Evolutionary conservation across 2,113 vertebrate genomes (phyloP).

Genomic region (Heliornis fulica): DNA sequence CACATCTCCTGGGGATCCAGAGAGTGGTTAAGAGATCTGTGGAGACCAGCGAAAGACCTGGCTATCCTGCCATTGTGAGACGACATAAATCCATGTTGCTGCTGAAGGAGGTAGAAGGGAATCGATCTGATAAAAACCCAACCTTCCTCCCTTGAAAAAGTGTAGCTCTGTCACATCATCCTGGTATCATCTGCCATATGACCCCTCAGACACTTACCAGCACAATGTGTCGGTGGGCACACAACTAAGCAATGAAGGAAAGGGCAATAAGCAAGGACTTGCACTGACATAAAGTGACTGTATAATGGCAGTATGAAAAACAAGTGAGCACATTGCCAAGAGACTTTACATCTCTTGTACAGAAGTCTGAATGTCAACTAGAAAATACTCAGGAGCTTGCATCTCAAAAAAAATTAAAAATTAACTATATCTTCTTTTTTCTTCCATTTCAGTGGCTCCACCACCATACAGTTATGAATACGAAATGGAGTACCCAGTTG

Average conservation of each 20-base stretch:
- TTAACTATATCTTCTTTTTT: neutral
- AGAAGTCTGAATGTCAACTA: neutral
- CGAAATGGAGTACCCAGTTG: conserved; percentile 81
- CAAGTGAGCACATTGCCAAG: neutral
- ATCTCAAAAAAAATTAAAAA: neutral
- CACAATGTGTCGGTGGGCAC: neutral
- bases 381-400: neutral
- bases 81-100: neutral
- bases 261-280: neutral
- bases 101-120: neutral
- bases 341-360: neutral
- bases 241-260: neutral
- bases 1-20: neutral
- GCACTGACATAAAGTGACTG: neutral
- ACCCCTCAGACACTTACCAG: neutral
- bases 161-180: neutral
- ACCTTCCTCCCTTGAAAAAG: neutral
- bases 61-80: fast-evolving
- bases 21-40: neutral
- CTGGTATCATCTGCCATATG: neutral
- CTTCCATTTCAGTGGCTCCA: conserved; percentile 77
- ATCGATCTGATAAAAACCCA: neutral
- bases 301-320: neutral
- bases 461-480: conserved; percentile 85
- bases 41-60: neutral